Conservation (phyloP, 1,140 invertebrate species). For the Hyles vespertilio region DNA sequence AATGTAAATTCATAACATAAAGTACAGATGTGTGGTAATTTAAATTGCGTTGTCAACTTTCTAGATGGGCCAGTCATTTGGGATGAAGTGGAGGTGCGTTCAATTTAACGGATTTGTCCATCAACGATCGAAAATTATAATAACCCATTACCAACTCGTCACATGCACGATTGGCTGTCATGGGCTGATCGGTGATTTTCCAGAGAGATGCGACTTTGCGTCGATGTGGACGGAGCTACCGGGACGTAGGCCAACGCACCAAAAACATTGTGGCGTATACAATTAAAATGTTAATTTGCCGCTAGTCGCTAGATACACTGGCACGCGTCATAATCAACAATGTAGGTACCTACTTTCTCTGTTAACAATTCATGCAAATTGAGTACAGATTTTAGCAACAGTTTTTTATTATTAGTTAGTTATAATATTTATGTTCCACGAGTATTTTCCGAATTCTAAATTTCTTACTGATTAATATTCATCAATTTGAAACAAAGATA, state of each 20-base stretch:
- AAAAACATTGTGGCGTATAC: constrained; percentile 42
- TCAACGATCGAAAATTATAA: constrained; percentile 44
- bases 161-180: constrained; percentile 49
- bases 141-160: constrained; percentile 61
- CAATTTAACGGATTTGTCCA: constrained; percentile 37
- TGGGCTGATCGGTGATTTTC: constrained; percentile 40
- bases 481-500: too few relatives aligned
- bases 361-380: neutral
- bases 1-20: too few relatives aligned
- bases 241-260: constrained; percentile 3
- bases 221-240: constrained; percentile 34
- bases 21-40: too few relatives aligned
- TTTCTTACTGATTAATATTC: too few relatives aligned
- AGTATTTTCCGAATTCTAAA: too few relatives aligned
- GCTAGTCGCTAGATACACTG: constrained; percentile 12
- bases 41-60: too few relatives aligned
- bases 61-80: too few relatives aligned
- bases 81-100: constrained; percentile 14
- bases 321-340: constrained; percentile 14
- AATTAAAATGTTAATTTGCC: constrained; percentile 68
- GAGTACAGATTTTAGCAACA: neutral
- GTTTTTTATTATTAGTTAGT: too few relatives aligned
- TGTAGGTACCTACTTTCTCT: neutral
- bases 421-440: too few relatives aligned
- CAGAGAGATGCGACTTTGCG: constrained; percentile 24